Evolutionary conservation across 37 sponge, comb jelly and placozoan species (phyloP).

Genomic region (Chondrilla cf. caribensis): DNA sequence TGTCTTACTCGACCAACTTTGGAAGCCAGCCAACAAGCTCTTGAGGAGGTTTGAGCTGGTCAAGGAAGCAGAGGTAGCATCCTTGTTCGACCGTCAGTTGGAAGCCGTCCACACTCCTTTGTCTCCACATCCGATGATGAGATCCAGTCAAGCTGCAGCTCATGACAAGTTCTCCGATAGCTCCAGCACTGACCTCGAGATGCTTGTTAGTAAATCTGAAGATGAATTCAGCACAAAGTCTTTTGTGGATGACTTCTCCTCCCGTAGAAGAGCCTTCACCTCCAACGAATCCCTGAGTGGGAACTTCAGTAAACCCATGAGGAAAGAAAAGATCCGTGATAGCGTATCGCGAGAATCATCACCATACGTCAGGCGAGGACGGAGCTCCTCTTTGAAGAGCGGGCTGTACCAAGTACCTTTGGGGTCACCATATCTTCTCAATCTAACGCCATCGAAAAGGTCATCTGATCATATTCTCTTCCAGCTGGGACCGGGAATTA

Average conservation of each 20-base stretch:
- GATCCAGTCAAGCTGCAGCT: not conserved
- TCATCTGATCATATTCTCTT: conserved; percentile 12
- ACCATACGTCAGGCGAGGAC: not conserved
- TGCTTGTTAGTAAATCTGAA: not conserved
- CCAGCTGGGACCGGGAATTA: conserved; percentile 5
- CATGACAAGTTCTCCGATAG: conserved; percentile 3
- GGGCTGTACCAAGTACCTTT: conserved; percentile 11
- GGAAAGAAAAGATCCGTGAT: not conserved
- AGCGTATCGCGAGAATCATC: not conserved
- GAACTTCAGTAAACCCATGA: not conserved
- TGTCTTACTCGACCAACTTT: not conserved
- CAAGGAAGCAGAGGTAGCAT: not conserved
- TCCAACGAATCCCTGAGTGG: not conserved
- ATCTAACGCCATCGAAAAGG: not conserved
- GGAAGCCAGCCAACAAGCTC: conserved; percentile 10
- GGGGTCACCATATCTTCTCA: conserved; percentile 21
- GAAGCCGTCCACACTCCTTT: not conserved
- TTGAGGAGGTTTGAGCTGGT: conserved; percentile 21
- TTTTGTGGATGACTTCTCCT: not conserved
- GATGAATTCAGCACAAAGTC: not conserved
- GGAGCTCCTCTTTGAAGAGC: not conserved
- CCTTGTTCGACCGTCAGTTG: not conserved
- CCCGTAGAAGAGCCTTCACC: not conserved
- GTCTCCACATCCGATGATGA: not conserved
- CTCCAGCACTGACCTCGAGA: conserved; percentile 19